Base-by-base conservation (phyloP, 2,888 invertebrate genomes). In the Platycnemis pennipes region DNA sequence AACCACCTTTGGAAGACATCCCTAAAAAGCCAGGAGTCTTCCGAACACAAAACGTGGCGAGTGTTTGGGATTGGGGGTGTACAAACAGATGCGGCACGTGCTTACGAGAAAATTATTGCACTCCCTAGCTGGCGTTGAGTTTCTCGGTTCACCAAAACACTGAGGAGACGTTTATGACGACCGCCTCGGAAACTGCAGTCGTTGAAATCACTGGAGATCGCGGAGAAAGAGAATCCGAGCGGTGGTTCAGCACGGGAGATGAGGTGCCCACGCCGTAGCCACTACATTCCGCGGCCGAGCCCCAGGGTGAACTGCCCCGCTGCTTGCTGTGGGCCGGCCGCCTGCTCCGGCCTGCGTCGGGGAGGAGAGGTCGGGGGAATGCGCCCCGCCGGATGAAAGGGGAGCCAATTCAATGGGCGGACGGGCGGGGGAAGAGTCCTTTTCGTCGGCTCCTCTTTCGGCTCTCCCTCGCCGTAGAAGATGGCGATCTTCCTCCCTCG, bases 121-220 rank as follows among this genome's bases (percentile, higher is more conserved):
- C 63, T 63, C n/a, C 26, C n/a, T n/a, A 13, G 26, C 5, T 26
- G 63, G 26, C 1, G 19, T 8, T 63, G 22, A 8, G 5, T 77
- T 77, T 77, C 37, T 37, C 49, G 11, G 19, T 19, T 49, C 49
- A 19, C 49, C 37, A 8, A 63, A 22, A 8, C 63, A 16, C 91
- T 56, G 42, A 56, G 63, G 44, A 63, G 26, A 31, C 37, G 13
- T 89, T 44, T 91, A n/a, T 89, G 37, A 16, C 42, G 44, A 26
- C 42, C 42, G 7, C n/a, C 42, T 0, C 22, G 22, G 37, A 86
- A 44, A 22, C 1, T 44, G 42, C 91, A 45, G 63, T 91, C 91
- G 69, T 91, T 91, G 63, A 91, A 91, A 63, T 91, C 91, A 63
- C 91, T 69, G 63, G 63, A 44, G 26, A 45, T 69, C 44, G 63